These are phyloP conservation scores for Cacoxenus indagator DNA, from an alignment of 2,888 invertebrate genomes.

Conservation along the genomic window DNA sequence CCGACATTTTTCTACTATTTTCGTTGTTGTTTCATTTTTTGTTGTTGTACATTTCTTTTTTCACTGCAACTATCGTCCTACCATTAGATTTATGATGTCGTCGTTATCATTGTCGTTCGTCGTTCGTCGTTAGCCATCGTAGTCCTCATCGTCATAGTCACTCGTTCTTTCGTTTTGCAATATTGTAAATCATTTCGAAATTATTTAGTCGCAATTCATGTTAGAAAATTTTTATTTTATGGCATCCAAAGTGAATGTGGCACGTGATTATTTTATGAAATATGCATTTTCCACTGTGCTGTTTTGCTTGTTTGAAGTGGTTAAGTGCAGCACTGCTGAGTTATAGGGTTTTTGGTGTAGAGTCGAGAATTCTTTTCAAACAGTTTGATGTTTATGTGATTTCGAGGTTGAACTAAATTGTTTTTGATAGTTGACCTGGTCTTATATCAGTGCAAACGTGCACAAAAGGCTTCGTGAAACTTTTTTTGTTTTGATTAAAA, in stretches of 20 bases:
- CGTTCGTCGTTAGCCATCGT: neutral
- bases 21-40: neutral
- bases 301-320: constrained; percentile 7
- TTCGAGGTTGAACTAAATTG: too few relatives aligned
- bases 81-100: constrained; percentile 54
- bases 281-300: constrained; percentile 37
- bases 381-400: too few relatives aligned
- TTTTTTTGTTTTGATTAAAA: too few relatives aligned
- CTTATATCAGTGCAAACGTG: too few relatives aligned
- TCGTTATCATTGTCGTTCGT: neutral
- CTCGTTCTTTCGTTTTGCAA: constrained; percentile 35
- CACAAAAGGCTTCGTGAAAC: too few relatives aligned
- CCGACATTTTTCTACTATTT: too few relatives aligned
- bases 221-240: constrained; percentile 19
- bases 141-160: neutral
- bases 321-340: neutral
- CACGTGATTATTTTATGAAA: constrained; percentile 65
- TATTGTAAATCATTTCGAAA: constrained; percentile 65
- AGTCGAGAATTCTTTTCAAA: neutral
- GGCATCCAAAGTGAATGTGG: constrained; percentile 37
- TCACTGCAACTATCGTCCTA: constrained; percentile 61
- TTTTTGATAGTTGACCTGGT: too few relatives aligned
- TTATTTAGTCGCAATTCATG: constrained; percentile 54
- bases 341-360: neutral
- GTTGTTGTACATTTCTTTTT: neutral